Base-by-base conservation (phyloP, 2,888 invertebrate genomes). In the Galeopsomyia nigrocyanea region DNA sequence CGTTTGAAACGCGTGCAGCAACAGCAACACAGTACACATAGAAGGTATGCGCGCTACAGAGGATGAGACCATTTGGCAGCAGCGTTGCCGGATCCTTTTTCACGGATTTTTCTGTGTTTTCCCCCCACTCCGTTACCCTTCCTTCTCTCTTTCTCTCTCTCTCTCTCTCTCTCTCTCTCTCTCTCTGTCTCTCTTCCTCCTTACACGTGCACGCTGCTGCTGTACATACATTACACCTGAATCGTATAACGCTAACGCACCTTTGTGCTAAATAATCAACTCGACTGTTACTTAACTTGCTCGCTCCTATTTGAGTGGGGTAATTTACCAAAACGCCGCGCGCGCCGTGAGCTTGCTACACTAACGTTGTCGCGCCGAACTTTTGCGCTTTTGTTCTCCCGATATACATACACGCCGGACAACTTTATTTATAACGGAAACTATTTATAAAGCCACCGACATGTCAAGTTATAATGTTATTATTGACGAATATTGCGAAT, bases 1-100 rank as follows among this genome's bases (percentile, higher is more conserved):
- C 74, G 73, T 66, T 75, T 78, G 79, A 80, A 77, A 82, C 79
- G 77, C 76, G 78, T 74, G 64, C 22, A 46, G 51, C 55, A 60
- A 49, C 17, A 61, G 21, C 17, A 19, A 51, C n/a, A 26, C n/a
- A 22, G 26, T 19, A 58, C 61, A n/a, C 3, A 9, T 49, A 6
- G 9, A 53, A 31, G 5, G 14, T n/a, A 58, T 26, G 64, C 55
- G n/a, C 13, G 19, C 50, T 13, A 17, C 13, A 9, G 50, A 61
- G 31, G 50, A 57, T 58, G 51, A 58, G 57, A 31, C 21, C 51
- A 19, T 5, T 31, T 39, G 10, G 13, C 21, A 22, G 64, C 72
- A 49, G 14, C 47, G 71, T 72, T 72, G 71, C 71, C 71, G 26
- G 51, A 50, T 68, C 56, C 13, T 61, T 60, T 47, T 60, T 49